Percentiles rank a stretch among this genome's conserved stretches.
Evolutionary conservation across 2,113 vertebrate species (phyloP).

Genomic region (Actenoides lindsayi): DNA sequence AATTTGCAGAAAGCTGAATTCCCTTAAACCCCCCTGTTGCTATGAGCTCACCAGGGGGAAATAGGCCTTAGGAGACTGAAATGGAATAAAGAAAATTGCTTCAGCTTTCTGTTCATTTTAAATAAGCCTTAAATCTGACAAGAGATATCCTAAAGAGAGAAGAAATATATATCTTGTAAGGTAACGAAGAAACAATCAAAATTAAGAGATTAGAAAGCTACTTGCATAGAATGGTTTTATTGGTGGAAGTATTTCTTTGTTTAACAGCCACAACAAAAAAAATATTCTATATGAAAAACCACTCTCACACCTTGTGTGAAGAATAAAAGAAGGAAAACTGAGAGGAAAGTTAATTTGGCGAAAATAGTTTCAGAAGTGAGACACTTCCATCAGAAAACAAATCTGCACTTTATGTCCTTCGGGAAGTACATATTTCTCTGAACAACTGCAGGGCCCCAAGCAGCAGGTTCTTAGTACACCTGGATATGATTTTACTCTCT

Average conservation of each 20-base stretch:
- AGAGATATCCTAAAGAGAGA: conserved; percentile 83
- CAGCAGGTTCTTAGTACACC: conserved; percentile 34
- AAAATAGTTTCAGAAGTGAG: conserved; percentile 56
- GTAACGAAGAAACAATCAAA: conserved; percentile 80
- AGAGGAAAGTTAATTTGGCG: conserved; percentile 48
- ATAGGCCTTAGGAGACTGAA: conserved; percentile 87
- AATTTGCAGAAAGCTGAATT: conserved; percentile 90
- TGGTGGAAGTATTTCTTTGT: conserved; percentile 59
- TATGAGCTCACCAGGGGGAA: conserved; percentile 86
- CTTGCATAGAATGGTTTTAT: conserved; percentile 61
- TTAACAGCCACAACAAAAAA: conserved; percentile 51
- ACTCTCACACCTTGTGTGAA: conserved; percentile 23
- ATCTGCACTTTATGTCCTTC: conserved; percentile 32
- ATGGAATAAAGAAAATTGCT: conserved; percentile 90
- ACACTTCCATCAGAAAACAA: conserved; percentile 61
- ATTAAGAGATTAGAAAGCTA: conserved; percentile 78
- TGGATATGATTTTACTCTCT: conserved; percentile 12
- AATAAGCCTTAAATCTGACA: conserved; percentile 88
- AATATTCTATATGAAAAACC: conserved; percentile 30
- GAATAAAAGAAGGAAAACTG: conserved; percentile 37
- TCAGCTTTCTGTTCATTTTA: conserved; percentile 89
- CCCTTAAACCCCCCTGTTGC: conserved; percentile 88
- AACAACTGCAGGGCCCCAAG: conserved; percentile 44
- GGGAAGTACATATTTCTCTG: conserved; percentile 43
- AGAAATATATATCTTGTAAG: conserved; percentile 79